Evolutionary conservation across 2,113 vertebrate species (phyloP).

Genomic region (Condylura cristata): DNA sequence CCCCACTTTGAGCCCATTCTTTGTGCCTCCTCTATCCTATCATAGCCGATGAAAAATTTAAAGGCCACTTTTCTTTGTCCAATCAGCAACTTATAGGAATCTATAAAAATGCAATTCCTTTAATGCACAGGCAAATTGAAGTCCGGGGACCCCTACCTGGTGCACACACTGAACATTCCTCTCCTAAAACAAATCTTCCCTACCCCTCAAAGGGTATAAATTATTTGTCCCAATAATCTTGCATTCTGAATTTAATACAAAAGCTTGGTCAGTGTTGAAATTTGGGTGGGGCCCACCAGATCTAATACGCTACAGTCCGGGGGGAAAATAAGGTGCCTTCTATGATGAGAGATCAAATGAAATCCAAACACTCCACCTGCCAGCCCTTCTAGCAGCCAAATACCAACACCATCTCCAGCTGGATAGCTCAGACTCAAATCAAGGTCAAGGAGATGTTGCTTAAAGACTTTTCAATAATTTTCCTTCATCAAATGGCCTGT

Average conservation of each 20-base stretch:
- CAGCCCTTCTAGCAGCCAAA: slow-evolving; percentile 50
- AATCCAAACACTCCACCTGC: slow-evolving; percentile 54
- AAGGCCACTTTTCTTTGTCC: slow-evolving; percentile 56
- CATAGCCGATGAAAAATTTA: slow-evolving; percentile 57
- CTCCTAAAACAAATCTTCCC: slow-evolving; percentile 59
- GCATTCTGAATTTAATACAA: slow-evolving; percentile 53
- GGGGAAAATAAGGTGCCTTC: not conserved
- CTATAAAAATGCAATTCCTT: slow-evolving; percentile 60
- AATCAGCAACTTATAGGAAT: slow-evolving; percentile 48
- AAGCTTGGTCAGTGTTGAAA: slow-evolving; percentile 60
- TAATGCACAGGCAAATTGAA: slow-evolving; percentile 54
- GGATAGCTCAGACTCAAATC: not conserved
- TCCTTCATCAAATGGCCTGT: not conserved
- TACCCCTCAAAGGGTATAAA: slow-evolving; percentile 65
- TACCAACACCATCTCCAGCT: not conserved
- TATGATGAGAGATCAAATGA: slow-evolving; percentile 58
- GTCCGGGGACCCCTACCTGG: not conserved
- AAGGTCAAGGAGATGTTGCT: slow-evolving; percentile 3
- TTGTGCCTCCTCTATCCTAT: not conserved
- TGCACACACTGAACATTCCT: not conserved
- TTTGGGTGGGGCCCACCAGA: slow-evolving; percentile 28
- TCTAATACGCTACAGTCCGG: slow-evolving; percentile 19
- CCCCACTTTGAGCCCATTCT: not conserved
- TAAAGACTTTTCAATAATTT: not conserved
- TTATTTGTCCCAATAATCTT: slow-evolving; percentile 70